A percentile compares a stretch with the other conserved stretches of the same genome.
These are phyloP conservation scores for Malaclemys terrapin DNA, from an alignment of 2,113 vertebrate genomes.

Conservation along the genomic window DNA sequence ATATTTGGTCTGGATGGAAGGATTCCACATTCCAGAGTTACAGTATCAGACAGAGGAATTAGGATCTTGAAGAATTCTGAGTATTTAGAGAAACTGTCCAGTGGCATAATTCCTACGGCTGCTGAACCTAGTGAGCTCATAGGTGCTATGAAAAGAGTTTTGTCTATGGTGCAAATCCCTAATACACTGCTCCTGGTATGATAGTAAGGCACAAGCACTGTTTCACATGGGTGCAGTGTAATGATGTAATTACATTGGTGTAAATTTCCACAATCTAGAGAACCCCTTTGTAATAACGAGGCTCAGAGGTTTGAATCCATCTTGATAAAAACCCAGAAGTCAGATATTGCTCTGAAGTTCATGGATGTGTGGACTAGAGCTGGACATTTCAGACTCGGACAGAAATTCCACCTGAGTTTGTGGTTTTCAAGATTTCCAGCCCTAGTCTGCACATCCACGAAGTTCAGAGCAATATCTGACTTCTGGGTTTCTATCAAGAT, in stretches of 20 bases:
- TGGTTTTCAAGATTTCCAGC: too few species aligned
- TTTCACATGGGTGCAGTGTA: background rate
- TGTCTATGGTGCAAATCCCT: background rate
- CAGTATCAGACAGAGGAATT: background rate
- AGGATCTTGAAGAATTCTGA: background rate
- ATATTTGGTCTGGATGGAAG: background rate
- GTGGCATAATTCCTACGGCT: background rate
- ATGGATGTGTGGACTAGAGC: background rate
- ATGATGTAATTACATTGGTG: background rate
- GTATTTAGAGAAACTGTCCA: background rate
- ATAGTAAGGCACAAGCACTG: background rate
- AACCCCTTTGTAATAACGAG: background rate
- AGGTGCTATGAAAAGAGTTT: background rate
- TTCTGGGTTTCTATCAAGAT: background rate
- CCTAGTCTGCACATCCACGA: background rate
- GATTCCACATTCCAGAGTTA: background rate
- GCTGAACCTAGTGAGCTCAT: background rate
- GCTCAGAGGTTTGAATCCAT: background rate
- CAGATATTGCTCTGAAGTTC: background rate
- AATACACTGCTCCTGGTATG: background rate
- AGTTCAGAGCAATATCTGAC: background rate
- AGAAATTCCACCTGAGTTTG: too few species aligned
- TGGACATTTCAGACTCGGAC: too few species aligned
- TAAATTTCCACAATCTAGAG: conserved; percentile 17
- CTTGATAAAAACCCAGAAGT: background rate